Conservation (phyloP, 2,797 vertebrate species). For the Ispidina picta region DNA sequence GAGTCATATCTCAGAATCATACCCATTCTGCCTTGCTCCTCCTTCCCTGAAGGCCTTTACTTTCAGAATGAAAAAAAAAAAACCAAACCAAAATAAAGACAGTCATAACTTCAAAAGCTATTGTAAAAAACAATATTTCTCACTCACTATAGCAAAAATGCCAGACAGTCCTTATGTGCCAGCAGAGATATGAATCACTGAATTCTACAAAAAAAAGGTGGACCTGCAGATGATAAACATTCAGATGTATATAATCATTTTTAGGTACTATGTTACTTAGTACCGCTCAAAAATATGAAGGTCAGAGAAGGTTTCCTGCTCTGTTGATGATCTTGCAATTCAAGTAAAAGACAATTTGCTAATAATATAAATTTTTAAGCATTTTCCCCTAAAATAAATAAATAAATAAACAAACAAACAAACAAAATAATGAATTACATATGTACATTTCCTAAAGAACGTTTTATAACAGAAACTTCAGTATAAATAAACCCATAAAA, state of each 20-base stretch:
- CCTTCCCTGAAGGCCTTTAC: neutral
- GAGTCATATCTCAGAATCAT: neutral
- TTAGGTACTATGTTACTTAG: neutral
- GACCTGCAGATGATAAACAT: neutral
- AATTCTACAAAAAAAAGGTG: neutral
- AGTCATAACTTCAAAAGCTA: neutral
- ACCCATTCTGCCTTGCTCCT: neutral
- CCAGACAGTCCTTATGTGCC: neutral
- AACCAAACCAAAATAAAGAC: neutral
- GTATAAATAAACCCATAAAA: neutral
- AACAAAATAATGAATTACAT: no score
- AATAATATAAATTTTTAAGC: neutral
- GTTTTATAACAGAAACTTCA: neutral
- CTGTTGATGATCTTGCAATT: neutral
- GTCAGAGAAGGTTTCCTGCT: neutral
- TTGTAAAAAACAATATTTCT: neutral
- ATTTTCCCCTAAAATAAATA: neutral
- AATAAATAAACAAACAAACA: no score
- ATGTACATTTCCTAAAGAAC: neutral
- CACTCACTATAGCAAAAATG: neutral
- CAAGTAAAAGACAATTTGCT: neutral
- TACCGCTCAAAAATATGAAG: neutral
- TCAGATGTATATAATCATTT: neutral
- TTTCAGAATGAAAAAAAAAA: neutral
- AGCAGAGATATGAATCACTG: neutral